phyloP scores from a whole-genome alignment of 2,797 vertebrate species.

The Masticophis lateralis region DNA sequence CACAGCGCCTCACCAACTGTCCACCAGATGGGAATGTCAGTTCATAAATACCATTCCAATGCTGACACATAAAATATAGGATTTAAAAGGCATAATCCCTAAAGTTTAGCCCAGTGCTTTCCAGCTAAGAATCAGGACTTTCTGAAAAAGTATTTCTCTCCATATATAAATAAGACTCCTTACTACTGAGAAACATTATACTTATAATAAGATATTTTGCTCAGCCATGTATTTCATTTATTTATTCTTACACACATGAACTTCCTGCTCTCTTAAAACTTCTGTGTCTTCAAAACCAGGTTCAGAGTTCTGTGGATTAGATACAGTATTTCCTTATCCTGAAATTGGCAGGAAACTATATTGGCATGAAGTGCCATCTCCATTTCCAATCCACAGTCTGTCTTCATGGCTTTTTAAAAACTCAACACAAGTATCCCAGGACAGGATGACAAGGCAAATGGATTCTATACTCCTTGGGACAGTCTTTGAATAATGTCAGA shows the following conservation, averaged over 20 bases:
- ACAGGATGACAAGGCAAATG: background rate
- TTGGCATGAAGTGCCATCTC: background rate
- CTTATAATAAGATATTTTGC: background rate
- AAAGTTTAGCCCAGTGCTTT: background rate
- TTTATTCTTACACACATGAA: background rate
- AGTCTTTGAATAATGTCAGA: background rate
- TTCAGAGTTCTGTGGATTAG: background rate
- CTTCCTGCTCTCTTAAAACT: background rate
- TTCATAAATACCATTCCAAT: background rate
- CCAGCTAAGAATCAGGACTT: background rate
- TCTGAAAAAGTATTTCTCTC: background rate
- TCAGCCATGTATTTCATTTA: background rate
- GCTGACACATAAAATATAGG: background rate
- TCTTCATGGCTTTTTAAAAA: background rate
- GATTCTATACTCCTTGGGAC: background rate
- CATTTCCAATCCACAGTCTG: background rate
- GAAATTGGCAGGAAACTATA: background rate
- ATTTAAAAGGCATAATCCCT: background rate
- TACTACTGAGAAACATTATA: background rate
- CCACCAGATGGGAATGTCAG: background rate
- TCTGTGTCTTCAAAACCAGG: background rate
- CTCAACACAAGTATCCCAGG: background rate
- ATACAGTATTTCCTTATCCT: background rate
- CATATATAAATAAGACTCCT: background rate
- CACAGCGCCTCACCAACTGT: background rate